Conservation (phyloP, 2,113 vertebrate species). For the Cyprinodon variegatus region DNA sequence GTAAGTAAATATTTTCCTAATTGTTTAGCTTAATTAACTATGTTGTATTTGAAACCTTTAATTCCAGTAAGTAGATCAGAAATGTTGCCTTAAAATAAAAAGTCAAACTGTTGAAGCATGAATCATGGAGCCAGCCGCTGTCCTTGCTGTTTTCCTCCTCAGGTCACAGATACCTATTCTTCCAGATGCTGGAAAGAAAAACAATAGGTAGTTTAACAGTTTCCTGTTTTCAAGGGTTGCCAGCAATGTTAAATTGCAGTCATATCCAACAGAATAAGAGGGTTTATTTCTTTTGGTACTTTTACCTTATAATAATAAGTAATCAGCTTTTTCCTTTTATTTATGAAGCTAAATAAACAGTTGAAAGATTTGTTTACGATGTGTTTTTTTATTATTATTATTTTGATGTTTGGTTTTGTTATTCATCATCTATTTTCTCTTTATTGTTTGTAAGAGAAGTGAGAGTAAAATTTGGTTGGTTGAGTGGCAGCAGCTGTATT, state of each 20-base stretch:
- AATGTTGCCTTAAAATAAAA: neutral
- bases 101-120: neutral
- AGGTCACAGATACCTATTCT: slow-evolving; percentile 12
- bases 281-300: neutral
- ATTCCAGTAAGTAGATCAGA: neutral
- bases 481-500: no score
- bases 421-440: no score
- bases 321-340: no score
- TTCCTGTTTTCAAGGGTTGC: slow-evolving; percentile 41
- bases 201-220: slow-evolving; percentile 30
- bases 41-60: neutral
- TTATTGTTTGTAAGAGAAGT: no score
- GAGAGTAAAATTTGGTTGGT: no score
- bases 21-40: neutral
- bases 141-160: neutral
- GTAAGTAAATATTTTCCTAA: neutral
- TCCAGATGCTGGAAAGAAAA: slow-evolving; percentile 29
- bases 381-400: no score
- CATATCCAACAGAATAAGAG: neutral
- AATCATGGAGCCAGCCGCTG: neutral
- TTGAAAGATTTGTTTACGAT: no score
- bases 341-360: no score
- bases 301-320: no score
- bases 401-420: no score
- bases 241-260: neutral